A percentile compares a stretch with the other conserved stretches of the same genome.
These are phyloP conservation scores for Pyrrhia umbra DNA, from an alignment of 2,888 invertebrate genomes.

Conservation along the genomic window DNA sequence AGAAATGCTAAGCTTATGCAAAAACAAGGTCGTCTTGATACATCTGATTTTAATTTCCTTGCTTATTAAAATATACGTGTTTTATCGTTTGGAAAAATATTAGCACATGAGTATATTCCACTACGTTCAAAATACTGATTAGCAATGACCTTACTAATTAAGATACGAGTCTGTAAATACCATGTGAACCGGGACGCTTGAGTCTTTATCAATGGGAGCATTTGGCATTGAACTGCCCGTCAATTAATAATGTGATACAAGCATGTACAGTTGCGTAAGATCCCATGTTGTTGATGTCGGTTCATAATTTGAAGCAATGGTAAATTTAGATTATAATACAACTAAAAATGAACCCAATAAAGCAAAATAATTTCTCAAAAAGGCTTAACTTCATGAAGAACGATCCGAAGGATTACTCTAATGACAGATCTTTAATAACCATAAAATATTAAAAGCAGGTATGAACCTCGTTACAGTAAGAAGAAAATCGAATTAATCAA, in stretches of 20 bases:
- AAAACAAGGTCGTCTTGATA: conserved; percentile 29
- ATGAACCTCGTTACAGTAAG: conserved; percentile 44
- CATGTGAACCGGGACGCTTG: conserved; percentile 58
- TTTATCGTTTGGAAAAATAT: not conserved
- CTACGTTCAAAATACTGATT: conserved; percentile 47
- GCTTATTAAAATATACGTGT: conserved; percentile 3
- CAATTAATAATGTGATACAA: conserved; percentile 58
- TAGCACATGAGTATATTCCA: conserved; percentile 17
- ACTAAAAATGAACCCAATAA: conserved; percentile 18
- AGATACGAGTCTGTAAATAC: conserved; percentile 36
- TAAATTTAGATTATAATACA: conserved; percentile 15
- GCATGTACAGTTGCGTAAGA: conserved; percentile 43
- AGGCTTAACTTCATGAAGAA: conserved; percentile 17
- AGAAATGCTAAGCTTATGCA: conserved; percentile 31
- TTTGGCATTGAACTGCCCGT: conserved; percentile 67
- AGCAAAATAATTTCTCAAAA: not conserved
- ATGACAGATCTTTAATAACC: conserved; percentile 30
- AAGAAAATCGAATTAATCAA: conserved; percentile 41
- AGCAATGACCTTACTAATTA: conserved; percentile 57
- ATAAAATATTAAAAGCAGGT: conserved; percentile 42
- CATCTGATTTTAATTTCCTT: conserved; percentile 10
- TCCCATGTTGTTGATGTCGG: conserved; percentile 23
- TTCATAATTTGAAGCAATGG: conserved; percentile 5
- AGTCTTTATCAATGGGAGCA: conserved; percentile 62
- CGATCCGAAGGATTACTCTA: not conserved